Evolutionary conservation across 2,888 invertebrate species (phyloP), one percentile per base, ranked within the genome.

Genomic region (Amiota communis): DNA sequence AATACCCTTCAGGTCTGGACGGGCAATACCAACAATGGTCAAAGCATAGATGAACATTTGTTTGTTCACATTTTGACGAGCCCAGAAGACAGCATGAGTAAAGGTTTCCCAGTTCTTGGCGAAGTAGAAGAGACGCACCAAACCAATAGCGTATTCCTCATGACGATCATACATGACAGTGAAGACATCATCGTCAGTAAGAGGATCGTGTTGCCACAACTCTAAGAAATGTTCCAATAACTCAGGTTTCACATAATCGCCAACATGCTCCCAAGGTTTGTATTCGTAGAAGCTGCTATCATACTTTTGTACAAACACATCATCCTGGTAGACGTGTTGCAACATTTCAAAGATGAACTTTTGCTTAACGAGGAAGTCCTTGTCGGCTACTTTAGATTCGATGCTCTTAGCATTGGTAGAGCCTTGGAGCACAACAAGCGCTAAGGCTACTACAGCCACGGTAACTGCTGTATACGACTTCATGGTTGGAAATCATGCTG

Each of bases 31-130:
- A 56, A 93, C 93, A 12, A 92, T 91, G 79, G 92, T 91, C 83
- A 93, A 90, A 6, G 92, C 90, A 83, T 94, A 93, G 6, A 92
- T 85, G 89, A 93, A 94, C 84, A 92, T 90, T 69, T 92, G 91
- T 77, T 92, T 92, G 87, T 94, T 94, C 46, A 93, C 85, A 81
- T 92, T 87, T 72, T 92, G 90, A 67, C 95, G 93, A 12, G 94
- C 91, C 91, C 93, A 94, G 69, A 92, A 92, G 64, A 93, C 94
- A 2, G 93, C 93, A 81, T 93, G 92, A 88, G 93, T 92, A 91
- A 95, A 94, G 20, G 93, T 93, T n/a, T 93, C 91, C 89, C 92
- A 95, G 86, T 94, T 93, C 88, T 94, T 94, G 78, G 95, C 94
- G 74, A 92, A 93, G 88, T 91, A 92, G 76, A 96, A 91, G 17